phyloP scores from a whole-genome alignment of 2,888 invertebrate species.

The Mylabris sibirica region DNA sequence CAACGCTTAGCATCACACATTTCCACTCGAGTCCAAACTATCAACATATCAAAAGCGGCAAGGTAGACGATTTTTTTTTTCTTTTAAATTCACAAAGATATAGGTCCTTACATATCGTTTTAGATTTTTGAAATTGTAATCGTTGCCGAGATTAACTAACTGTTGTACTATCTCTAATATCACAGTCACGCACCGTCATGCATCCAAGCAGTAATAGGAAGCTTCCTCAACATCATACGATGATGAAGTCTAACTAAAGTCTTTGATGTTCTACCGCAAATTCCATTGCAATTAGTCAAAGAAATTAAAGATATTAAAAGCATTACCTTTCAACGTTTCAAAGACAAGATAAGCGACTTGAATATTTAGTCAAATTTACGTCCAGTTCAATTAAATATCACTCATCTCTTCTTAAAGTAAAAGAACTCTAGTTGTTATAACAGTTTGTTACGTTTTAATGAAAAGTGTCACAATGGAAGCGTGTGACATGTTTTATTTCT shows the following conservation, averaged over 20 bases:
- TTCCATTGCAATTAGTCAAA: constrained; percentile 17
- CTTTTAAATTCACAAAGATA: constrained; percentile 15
- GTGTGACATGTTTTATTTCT: constrained; percentile 8
- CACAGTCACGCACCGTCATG: constrained; percentile 31
- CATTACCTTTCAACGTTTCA: neutral
- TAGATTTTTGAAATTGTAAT: constrained; percentile 20
- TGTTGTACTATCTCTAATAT: constrained; percentile 26
- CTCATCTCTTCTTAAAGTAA: too few relatives aligned
- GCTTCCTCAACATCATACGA: constrained; percentile 25
- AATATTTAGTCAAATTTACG: too few relatives aligned
- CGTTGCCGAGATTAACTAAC: constrained; percentile 11
- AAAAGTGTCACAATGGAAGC: constrained; percentile 12
- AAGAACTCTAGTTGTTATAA: too few relatives aligned
- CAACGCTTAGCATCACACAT: constrained; percentile 24
- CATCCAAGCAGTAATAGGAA: constrained; percentile 29
- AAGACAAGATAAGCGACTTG: too few relatives aligned
- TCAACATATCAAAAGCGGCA: neutral
- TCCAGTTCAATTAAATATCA: too few relatives aligned
- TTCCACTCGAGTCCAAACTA: constrained; percentile 13
- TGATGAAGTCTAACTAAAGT: constrained; percentile 24
- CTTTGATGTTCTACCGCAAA: constrained; percentile 23
- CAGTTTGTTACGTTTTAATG: neutral
- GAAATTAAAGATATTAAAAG: neutral
- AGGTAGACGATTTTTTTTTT: constrained; percentile 16
- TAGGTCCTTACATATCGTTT: too few relatives aligned